Conservation (phyloP, 1,140 invertebrate species). For the Microplitis mediator region DNA sequence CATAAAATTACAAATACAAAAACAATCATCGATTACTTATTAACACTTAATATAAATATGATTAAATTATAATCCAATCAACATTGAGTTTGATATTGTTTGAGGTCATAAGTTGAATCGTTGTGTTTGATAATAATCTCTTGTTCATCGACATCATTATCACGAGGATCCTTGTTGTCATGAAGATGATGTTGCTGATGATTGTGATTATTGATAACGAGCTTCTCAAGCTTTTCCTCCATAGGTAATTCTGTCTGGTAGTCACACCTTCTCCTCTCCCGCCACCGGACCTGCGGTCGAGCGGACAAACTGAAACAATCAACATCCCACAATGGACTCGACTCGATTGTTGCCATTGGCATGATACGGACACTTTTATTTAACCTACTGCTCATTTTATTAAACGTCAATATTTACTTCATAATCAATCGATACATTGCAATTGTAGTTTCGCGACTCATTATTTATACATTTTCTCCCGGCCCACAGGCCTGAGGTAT, state of each 20-base stretch:
- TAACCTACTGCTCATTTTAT: not conserved
- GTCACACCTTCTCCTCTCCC: slow-evolving; percentile 68
- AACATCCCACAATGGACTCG: slow-evolving; percentile 56
- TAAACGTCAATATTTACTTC: too few species aligned
- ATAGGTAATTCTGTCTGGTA: slow-evolving; percentile 56
- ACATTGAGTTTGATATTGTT: slow-evolving; percentile 45
- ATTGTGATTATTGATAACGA: not conserved
- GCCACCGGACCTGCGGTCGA: slow-evolving; percentile 63
- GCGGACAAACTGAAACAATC: slow-evolving; percentile 66
- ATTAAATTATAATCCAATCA: slow-evolving; percentile 32
- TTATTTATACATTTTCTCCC: too few species aligned
- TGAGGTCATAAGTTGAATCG: slow-evolving; percentile 30
- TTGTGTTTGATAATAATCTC: slow-evolving; percentile 35
- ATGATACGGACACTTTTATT: slow-evolving; percentile 46
- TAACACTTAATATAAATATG: not conserved
- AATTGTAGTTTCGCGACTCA: too few species aligned
- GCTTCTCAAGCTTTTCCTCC: slow-evolving; percentile 30
- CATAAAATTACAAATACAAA: too few species aligned
- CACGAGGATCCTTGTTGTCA: slow-evolving; percentile 22
- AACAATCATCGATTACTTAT: too few species aligned
- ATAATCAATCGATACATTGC: too few species aligned
- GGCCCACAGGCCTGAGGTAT: too few species aligned
- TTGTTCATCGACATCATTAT: slow-evolving; percentile 30
- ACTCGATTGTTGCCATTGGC: slow-evolving; percentile 53
- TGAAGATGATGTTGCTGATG: too few species aligned